Conservation (phyloP, 2,797 vertebrate genomes). For the Clarias fuscus region DNA sequence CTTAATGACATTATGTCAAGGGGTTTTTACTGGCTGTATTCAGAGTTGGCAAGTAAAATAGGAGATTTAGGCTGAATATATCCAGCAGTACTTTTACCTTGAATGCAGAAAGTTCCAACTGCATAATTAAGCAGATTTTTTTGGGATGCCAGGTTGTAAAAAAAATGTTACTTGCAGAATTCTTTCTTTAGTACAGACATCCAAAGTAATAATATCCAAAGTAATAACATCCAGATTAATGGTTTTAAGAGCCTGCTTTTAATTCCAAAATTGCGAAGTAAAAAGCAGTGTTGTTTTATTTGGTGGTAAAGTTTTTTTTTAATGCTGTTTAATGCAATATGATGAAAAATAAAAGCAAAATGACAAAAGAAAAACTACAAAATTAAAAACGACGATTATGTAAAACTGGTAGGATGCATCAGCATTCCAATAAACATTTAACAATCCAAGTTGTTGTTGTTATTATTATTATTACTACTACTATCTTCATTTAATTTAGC, state of each 20-base stretch:
- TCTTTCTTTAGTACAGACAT: not conserved
- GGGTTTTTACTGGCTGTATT: not conserved
- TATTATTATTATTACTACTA: not conserved
- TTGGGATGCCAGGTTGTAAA: not conserved
- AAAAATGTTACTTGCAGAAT: not conserved
- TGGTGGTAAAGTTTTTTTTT: not conserved
- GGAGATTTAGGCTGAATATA: not conserved
- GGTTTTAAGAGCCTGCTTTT: not conserved
- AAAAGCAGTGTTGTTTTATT: not conserved
- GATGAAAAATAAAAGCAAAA: not conserved
- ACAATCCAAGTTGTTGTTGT: not conserved
- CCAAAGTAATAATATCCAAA: too few species aligned
- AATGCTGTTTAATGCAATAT: not conserved
- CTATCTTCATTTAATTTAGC: not conserved
- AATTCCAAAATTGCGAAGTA: not conserved
- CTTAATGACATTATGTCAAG: slow-evolving; percentile 1
- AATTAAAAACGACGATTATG: not conserved
- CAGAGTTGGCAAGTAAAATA: not conserved
- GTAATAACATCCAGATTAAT: not conserved
- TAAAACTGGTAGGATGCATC: not conserved
- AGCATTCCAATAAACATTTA: not conserved
- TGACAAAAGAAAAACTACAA: not conserved
- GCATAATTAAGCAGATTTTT: not conserved
- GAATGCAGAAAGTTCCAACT: not conserved
- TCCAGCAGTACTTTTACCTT: not conserved